A percentile compares a stretch with the other conserved stretches of the same genome.
Evolutionary conservation across 2,113 vertebrate genomes (phyloP).

Genomic region (Salvelinus sp.): DNA sequence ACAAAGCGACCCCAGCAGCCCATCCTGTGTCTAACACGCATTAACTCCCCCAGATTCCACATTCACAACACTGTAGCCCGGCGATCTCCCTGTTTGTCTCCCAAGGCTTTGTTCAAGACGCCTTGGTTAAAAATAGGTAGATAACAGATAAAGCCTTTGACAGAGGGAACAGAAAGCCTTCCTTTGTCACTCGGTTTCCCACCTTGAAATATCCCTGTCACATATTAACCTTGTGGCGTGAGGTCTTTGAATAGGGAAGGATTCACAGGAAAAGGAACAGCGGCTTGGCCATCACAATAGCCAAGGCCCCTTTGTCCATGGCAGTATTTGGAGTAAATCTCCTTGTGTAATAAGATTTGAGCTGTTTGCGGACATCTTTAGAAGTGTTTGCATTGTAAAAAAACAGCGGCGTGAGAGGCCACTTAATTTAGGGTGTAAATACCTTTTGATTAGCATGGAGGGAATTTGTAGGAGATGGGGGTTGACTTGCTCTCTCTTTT

Average conservation of each 20-base stretch:
- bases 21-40: conserved; percentile 64
- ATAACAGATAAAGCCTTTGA: conserved; percentile 55
- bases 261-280: conserved; percentile 45
- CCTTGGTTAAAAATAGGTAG: conserved; percentile 44
- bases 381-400: conserved; percentile 59
- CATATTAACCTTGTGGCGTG: conserved; percentile 69
- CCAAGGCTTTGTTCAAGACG: conserved; percentile 52
- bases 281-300: conserved; percentile 53
- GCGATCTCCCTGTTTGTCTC: conserved; percentile 38
- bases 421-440: conserved; percentile 81
- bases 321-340: conserved; percentile 73
- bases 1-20: conserved; percentile 63
- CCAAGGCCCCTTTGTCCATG: conserved; percentile 62
- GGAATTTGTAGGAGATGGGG: conserved; percentile 46
- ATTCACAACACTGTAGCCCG: conserved; percentile 33
- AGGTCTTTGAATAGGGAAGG: conserved; percentile 67
- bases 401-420: conserved; percentile 60
- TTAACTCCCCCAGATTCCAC: conserved; percentile 50
- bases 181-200: conserved; percentile 53
- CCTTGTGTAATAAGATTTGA: conserved; percentile 77
- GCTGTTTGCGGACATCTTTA: conserved; percentile 75
- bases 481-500: conserved; percentile 69
- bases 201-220: conserved; percentile 63
- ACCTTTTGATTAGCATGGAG: conserved; percentile 71
- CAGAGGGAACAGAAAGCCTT: conserved; percentile 48